Percentiles rank a stretch among this genome's conserved stretches.
Evolutionary conservation across 2,113 vertebrate genomes (phyloP).

Genomic region (Petroica traversi): DNA sequence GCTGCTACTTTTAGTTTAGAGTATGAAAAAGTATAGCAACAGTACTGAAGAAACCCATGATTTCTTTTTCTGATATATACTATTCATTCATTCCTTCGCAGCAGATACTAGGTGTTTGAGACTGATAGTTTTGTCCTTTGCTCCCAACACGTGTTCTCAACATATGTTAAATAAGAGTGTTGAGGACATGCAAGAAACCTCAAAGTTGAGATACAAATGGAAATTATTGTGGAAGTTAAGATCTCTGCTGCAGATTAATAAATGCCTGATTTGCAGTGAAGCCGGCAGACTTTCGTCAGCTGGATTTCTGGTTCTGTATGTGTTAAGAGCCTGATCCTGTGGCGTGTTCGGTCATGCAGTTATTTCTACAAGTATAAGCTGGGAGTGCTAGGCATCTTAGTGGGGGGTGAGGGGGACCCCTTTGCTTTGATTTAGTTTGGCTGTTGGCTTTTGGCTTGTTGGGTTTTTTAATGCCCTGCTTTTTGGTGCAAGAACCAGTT

Average conservation of each 20-base stretch:
- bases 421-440: neutral
- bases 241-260: neutral
- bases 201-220: neutral
- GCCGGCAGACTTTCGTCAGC: neutral
- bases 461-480: neutral
- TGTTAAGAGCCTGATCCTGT: neutral
- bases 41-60: neutral
- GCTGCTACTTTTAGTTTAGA: neutral
- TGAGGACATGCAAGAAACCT: neutral
- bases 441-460: neutral
- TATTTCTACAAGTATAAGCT: neutral
- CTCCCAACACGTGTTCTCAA: neutral
- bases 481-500: neutral
- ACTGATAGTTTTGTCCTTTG: neutral
- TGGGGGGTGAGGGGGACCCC: fast-evolving
- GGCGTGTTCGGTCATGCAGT: neutral
- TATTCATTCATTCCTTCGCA: neutral
- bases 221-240: neutral
- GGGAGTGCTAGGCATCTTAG: neutral
- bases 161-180: neutral
- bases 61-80: neutral
- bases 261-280: neutral
- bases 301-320: neutral
- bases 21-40: neutral
- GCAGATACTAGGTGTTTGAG: neutral